phyloP scores from a whole-genome alignment of 2,797 vertebrate species.

The Muraenolepis orangiensis region DNA sequence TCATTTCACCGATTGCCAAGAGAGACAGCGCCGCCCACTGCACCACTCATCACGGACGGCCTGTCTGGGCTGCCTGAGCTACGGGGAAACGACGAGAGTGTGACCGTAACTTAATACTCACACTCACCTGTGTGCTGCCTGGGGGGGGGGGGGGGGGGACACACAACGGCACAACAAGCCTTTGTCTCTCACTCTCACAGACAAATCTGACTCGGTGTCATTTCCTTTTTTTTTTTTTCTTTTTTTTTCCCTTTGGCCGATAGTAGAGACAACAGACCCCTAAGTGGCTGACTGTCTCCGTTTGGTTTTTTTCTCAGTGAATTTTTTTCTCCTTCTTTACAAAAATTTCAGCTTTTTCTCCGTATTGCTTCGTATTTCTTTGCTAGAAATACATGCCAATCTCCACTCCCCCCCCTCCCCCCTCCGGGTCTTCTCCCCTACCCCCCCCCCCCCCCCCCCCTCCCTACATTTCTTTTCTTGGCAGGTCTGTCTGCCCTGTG shows the following conservation, averaged over 20 bases:
- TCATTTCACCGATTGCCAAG: conserved; percentile 40
- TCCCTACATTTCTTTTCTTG: conserved; percentile 21
- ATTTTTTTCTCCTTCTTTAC: too few species aligned
- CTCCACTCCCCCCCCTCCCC: too few species aligned
- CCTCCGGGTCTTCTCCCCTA: too few species aligned
- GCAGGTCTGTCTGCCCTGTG: conserved; percentile 37
- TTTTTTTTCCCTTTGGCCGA: conserved; percentile 32
- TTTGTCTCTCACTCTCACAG: conserved; percentile 43
- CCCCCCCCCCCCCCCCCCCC: too few species aligned
- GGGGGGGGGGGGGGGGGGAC: neutral
- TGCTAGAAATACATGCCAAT: too few species aligned
- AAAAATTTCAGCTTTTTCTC: too few species aligned
- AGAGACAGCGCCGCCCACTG: conserved; percentile 36
- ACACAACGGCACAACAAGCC: conserved; percentile 24
- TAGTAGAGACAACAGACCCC: conserved; percentile 26
- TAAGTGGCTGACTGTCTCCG: conserved; percentile 31
- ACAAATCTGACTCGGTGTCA: conserved; percentile 22
- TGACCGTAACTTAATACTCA: conserved; percentile 43
- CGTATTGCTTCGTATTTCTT: too few species aligned
- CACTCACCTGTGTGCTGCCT: conserved; percentile 25
- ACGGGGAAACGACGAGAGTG: conserved; percentile 20
- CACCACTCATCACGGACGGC: conserved; percentile 16
- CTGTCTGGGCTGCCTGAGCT: conserved; percentile 35
- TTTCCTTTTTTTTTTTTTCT: conserved; percentile 23
- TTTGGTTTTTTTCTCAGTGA: conserved; percentile 32